Base-by-base conservation (phyloP, 2,113 vertebrate genomes). In the Silurus glanis region DNA sequence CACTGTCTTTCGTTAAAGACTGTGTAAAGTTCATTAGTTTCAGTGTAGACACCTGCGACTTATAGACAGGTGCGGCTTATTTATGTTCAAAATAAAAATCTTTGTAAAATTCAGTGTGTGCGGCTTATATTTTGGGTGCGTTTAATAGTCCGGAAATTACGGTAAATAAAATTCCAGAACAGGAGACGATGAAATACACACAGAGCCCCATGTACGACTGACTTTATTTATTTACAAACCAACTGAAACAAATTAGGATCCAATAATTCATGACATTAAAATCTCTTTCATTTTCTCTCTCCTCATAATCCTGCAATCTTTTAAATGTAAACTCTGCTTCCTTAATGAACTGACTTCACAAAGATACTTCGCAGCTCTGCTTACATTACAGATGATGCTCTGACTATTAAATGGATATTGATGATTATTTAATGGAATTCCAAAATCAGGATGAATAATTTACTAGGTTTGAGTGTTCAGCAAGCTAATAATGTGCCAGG, bases 341-440 rank as follows among this genome's bases (percentile, higher is more conserved):
- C 71, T 49, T 74, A 49, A 74, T 12, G 21, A 51, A 6, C 2
- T 23, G 47, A 23, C 4, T 76, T n/a, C 71, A 74, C 37, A 47
- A 12, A 10, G 45, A 49, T 23, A 12, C 3, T 61, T 64, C 37
- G 19, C 59, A 25, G 59, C 80, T 16, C 13, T 49, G 61, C 80
- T 66, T 28, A 17, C 47, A 5, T 64, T n/a, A 10, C 61, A 14
- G 61, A 83, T 23, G 53, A 83, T 71, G n/a, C 66, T 45, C 67
- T 13, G 53, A 28, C 45, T 83, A 53, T 23, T 83, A 83, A 59
- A 62, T 28, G 71, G 58, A 75, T 75, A 74, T 75, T 62, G 56
- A 84, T 84, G 58, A 84, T 84, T 76, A 84, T 84, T 76, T 84
- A 76, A 84, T 76, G 83, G 23, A 76, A 62, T 53, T 84, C n/a